These are phyloP conservation scores for Amia ocellicauda DNA, from an alignment of 2,113 vertebrate species.

Conservation along the genomic window DNA sequence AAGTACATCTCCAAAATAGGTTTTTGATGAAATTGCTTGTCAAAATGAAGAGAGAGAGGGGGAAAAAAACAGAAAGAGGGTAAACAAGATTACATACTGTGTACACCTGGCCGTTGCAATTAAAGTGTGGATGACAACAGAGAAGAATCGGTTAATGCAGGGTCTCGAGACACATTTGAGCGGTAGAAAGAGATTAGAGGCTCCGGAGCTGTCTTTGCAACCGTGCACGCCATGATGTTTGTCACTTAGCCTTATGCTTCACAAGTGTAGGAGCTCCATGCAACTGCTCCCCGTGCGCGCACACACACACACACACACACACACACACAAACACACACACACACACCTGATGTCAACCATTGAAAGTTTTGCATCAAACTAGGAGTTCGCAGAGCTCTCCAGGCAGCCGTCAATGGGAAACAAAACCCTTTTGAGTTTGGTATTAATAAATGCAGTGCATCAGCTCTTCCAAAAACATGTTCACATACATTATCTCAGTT, in stretches of 20 bases:
- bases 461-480: slow-evolving; percentile 32
- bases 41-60: too few species aligned
- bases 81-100: slow-evolving; percentile 67
- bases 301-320: not conserved
- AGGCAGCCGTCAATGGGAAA: slow-evolving; percentile 1
- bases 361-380: not conserved
- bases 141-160: slow-evolving; percentile 56
- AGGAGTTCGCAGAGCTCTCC: not conserved
- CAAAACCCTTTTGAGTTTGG: slow-evolving; percentile 16
- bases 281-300: not conserved
- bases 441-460: slow-evolving; percentile 29
- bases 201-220: slow-evolving; percentile 30
- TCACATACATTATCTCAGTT: slow-evolving; percentile 38
- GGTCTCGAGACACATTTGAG: slow-evolving; percentile 55
- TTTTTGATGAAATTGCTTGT: slow-evolving; percentile 65
- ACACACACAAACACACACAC: too few species aligned
- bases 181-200: slow-evolving; percentile 50
- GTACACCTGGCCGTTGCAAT: slow-evolving; percentile 67
- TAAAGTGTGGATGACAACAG: slow-evolving; percentile 58
- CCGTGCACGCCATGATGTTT: slow-evolving; percentile 35
- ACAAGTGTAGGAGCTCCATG: not conserved
- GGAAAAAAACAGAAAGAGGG: too few species aligned
- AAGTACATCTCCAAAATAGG: too few species aligned
- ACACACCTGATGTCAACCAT: not conserved
- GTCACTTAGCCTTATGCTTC: slow-evolving; percentile 20